Percentiles rank a stretch among this genome's conserved stretches.
phyloP scores from a whole-genome alignment of 1,140 invertebrate species.

The Epicauta chinensis region DNA sequence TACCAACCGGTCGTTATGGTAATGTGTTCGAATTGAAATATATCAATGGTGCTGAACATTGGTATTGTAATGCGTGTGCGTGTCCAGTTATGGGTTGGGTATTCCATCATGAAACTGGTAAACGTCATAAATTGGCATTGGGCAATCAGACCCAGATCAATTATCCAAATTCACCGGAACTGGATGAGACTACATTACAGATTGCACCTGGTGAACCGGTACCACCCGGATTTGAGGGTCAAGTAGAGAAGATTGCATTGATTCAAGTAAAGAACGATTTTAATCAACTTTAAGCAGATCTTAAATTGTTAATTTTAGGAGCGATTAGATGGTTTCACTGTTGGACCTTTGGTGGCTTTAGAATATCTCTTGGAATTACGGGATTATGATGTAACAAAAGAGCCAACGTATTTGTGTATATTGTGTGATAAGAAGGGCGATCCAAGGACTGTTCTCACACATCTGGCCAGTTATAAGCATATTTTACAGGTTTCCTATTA shows the following conservation, averaged over 20 bases:
- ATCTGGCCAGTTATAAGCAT: conserved; percentile 67
- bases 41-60: conserved; percentile 34
- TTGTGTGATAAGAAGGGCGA: conserved; percentile 70
- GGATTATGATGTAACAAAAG: conserved; percentile 52
- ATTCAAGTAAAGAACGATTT: conserved; percentile 47
- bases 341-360: conserved; percentile 47
- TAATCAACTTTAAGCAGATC: conserved; percentile 25
- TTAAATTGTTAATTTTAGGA: conserved; percentile 26
- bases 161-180: conserved; percentile 4
- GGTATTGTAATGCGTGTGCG: conserved; percentile 39
- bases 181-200: conserved; percentile 29
- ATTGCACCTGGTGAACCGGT: conserved; percentile 60
- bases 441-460: conserved; percentile 65
- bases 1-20: conserved; percentile 34
- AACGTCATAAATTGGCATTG: conserved; percentile 25
- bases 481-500: conserved; percentile 29
- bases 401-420: conserved; percentile 66
- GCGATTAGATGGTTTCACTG: conserved; percentile 37
- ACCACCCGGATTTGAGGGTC: conserved; percentile 64
- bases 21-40: conserved; percentile 37
- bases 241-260: conserved; percentile 47
- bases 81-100: conserved; percentile 39
- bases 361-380: conserved; percentile 67
- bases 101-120: conserved; percentile 39
- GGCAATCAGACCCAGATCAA: conserved; percentile 6